Evolutionary conservation across 2,888 invertebrate genomes (phyloP), one percentile per base, ranked within the genome.

Genomic region (Tigriopus californicus): DNA sequence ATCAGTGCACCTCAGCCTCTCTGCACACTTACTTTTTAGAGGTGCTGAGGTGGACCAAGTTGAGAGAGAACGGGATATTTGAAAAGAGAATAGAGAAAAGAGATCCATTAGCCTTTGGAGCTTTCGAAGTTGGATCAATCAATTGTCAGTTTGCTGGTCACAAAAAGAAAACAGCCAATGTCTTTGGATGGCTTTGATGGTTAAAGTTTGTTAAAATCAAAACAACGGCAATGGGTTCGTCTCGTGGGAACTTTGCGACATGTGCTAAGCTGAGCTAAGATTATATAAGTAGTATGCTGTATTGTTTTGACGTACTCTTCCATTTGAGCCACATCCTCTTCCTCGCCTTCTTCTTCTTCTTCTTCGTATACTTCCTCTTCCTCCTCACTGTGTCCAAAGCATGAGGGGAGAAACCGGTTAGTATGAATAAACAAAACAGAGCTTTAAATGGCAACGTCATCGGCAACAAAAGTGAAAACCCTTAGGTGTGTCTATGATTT

Each of bases 331-430:
- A 41, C 41, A 13, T 56, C 56, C 56, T 42, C 56, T 11, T 41
- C 41, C 20, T 56, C 56, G n/a, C 24, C 56, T n/a, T 56, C 41
- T 18, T 56, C 55, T 41, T 54, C 52, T 24, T 52, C 56, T n/a
- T 56, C 41, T 20, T 56, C 56, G 22, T 56, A 40, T 15, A 42
- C 44, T 56, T 56, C 56, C 42, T 42, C 56, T 41, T 22, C 41
- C 20, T 56, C 56, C 22, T 56, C 56, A 33, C 53, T 53, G 41
- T 53, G 41, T 15, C 20, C 12, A 53, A 12, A n/a, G 13, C 13
- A 49, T 22, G 24, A 49, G 22, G 3, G 20, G 20, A 46, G 46
- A 46, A 46, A 46, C 46, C 46, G 20, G 20, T 46, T 46, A 18
- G 15, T 15, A 18, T 46, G 3, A 46, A 18, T 46, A 15, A 15